A percentile compares a stretch with the other conserved stretches of the same genome.
phyloP scores from a whole-genome alignment of 2,113 vertebrate species.

The Misgurnus mizolepis region DNA sequence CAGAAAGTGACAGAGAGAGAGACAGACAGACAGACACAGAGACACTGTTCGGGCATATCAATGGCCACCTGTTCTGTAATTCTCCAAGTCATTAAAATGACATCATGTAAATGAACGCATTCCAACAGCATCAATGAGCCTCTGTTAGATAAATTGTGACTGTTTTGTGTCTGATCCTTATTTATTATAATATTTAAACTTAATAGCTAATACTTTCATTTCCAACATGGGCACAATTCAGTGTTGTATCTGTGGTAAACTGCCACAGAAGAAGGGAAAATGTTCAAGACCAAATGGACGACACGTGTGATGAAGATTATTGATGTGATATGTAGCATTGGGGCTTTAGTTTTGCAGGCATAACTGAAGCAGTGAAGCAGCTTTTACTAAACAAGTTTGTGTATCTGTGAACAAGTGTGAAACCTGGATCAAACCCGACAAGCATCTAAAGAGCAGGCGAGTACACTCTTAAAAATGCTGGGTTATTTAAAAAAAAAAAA shows the following conservation, averaged over 20 bases:
- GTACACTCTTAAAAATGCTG: no score
- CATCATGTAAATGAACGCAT: constrained; percentile 23
- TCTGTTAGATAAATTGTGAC: background rate
- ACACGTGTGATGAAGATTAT: background rate
- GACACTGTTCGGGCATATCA: constrained; percentile 22
- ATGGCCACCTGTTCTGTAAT: constrained; percentile 42
- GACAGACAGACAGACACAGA: constrained; percentile 33
- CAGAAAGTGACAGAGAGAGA: background rate
- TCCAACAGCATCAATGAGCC: constrained; percentile 7
- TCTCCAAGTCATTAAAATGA: constrained; percentile 35
- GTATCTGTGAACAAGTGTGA: no score
- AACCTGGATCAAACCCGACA: no score
- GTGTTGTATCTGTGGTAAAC: background rate
- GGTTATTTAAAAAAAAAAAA: no score
- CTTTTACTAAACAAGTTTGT: no score
- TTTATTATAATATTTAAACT: background rate
- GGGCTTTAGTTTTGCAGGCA: background rate
- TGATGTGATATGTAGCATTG: constrained; percentile 2
- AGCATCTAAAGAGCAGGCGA: no score
- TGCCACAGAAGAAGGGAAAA: background rate
- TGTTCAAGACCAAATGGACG: background rate
- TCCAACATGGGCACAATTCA: constrained; percentile 4
- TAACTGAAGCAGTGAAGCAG: no score
- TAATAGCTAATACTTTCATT: background rate
- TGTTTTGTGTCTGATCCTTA: background rate